Evolutionary conservation across 2,888 invertebrate genomes (phyloP), one percentile per base, ranked within the genome.

Genomic region (Serrognathus titanus): DNA sequence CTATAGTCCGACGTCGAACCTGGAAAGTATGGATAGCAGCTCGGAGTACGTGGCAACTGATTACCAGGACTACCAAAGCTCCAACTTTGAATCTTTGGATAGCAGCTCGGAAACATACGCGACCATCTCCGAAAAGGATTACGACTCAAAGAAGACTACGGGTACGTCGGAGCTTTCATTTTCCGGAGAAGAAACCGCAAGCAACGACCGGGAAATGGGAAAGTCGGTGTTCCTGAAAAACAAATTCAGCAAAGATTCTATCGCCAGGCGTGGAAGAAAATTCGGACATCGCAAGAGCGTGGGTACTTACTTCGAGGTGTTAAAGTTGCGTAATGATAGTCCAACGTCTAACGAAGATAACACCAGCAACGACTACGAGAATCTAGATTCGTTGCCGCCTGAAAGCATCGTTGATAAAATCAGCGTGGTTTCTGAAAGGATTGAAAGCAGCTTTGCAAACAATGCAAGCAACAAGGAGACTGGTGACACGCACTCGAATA

Each of bases 401-500:
- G 83, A 80, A 66, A 81, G 81, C 71, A 79, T 83, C 48, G 81
- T 81, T 36, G 81, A 82, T 64, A 82, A 83, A 64, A 83, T 83
- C 58, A 79, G 80, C 68, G 78, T 76, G 64, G 81, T 83, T 9
- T 83, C 84, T 2, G 71, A 81, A 55, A 81, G 82, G 72, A 84
- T 84, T 62, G 83, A 84, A 68, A 80, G 79, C 71, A 75, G 77
- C 64, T 80, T 80, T 51, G 59, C 55, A 16, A 59, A 62, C 45
- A 51, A 57, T 45, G 48, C 52, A 8, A 58, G 51, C 31, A 45
- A 51, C 24, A 16, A 51, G 8, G 51, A 56, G 11, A 51, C 46
- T 10, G 47, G 51, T 9, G 51, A 51, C 45, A 48, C 56, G 2
- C 12, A 45, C 5, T 31, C 37, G 38, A 51, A 49, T 2, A 57